Conservation (phyloP, 2,113 vertebrate genomes). For the Mesocricetus auratus region DNA sequence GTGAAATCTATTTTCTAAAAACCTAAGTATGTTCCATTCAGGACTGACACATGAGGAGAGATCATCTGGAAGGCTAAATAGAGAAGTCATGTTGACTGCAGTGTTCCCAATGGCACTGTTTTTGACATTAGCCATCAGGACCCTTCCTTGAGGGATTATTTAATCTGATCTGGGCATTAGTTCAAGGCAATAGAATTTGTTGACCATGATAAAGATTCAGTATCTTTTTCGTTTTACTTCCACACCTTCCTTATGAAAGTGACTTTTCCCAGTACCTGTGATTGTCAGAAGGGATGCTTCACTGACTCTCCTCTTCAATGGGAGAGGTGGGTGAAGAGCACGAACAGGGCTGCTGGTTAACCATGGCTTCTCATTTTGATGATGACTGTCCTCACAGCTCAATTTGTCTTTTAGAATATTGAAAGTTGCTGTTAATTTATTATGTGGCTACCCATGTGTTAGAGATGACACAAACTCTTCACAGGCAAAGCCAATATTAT, state of each 20-base stretch:
- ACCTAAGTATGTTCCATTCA: too few relatives aligned
- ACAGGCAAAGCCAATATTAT: neutral
- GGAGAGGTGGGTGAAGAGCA: accelerated
- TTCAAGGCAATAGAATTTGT: too few relatives aligned
- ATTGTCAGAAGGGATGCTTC: accelerated
- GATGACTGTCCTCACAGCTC: neutral
- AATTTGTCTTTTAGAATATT: neutral
- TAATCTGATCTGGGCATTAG: too few relatives aligned
- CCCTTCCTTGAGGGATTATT: too few relatives aligned
- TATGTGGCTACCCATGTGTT: neutral
- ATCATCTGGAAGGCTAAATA: too few relatives aligned
- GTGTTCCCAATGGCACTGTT: too few relatives aligned
- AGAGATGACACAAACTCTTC: neutral
- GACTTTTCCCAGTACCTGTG: accelerated
- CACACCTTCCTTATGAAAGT: accelerated
- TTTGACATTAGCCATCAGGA: too few relatives aligned
- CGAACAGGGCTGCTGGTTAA: accelerated
- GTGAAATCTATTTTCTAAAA: too few relatives aligned
- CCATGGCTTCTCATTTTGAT: neutral
- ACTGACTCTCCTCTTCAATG: neutral
- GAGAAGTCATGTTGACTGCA: too few relatives aligned
- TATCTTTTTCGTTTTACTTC: neutral
- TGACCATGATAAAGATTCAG: neutral
- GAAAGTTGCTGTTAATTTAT: neutral
- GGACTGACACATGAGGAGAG: too few relatives aligned